A percentile compares a stretch with the other conserved stretches of the same genome.
These are phyloP conservation scores for Anoura caudifer DNA, from an alignment of 2,113 vertebrate genomes.

Conservation along the genomic window DNA sequence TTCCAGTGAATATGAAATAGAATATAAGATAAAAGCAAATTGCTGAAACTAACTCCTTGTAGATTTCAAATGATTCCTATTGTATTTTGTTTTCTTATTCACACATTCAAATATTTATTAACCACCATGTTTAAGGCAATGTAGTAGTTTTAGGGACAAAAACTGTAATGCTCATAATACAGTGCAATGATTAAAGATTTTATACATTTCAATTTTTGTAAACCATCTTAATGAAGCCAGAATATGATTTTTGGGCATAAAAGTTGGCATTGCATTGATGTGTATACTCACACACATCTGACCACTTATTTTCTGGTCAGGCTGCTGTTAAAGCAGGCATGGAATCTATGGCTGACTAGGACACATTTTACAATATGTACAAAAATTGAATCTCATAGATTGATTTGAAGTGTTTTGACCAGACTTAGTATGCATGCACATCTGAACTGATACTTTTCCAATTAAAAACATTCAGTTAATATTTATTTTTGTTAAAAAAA, in stretches of 20 bases:
- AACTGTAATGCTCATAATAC: not conserved
- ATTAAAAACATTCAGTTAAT: not conserved
- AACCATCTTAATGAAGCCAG: not conserved
- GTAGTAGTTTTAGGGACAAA: not conserved
- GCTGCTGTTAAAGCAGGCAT: not conserved
- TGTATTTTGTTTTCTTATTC: not conserved
- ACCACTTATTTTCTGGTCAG: not conserved
- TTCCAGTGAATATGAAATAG: conserved; percentile 23
- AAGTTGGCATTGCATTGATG: not conserved
- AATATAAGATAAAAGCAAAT: not conserved
- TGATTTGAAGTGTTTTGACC: not conserved
- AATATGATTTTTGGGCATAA: not conserved
- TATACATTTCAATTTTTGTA: not conserved
- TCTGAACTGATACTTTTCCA: not conserved
- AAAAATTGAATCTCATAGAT: not conserved
- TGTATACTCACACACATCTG: not conserved
- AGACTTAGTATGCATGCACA: not conserved
- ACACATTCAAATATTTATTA: conserved; percentile 3
- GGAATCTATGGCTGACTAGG: not conserved
- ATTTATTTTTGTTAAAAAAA: not conserved
- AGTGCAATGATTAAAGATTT: not conserved
- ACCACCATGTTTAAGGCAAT: not conserved
- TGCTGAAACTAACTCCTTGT: not conserved
- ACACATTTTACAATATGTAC: not conserved
- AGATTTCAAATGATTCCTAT: not conserved